Conservation (phyloP, 2,113 vertebrate genomes). For the Eurystomus gularis region DNA sequence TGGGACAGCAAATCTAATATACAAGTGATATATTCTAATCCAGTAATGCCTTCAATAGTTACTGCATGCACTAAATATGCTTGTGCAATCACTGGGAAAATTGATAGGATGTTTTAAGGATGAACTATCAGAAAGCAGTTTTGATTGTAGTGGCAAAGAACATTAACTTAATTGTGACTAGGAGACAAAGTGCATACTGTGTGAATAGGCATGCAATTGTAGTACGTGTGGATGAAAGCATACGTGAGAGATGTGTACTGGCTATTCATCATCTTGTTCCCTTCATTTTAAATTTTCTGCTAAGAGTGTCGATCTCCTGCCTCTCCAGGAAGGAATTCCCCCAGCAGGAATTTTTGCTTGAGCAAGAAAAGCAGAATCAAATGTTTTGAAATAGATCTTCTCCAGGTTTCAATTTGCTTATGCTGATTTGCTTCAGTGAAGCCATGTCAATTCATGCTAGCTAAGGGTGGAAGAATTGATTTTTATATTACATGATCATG, state of each 20-base stretch:
- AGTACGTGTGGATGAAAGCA: no score
- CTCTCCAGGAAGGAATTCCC: no score
- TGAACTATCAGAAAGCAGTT: neutral
- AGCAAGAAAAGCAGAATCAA: neutral
- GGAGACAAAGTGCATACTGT: accelerated
- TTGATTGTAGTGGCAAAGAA: neutral
- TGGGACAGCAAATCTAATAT: neutral
- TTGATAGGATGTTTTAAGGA: neutral
- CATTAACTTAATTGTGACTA: neutral
- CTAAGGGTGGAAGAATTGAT: neutral
- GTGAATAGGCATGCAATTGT: neutral
- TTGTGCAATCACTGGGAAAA: neutral
- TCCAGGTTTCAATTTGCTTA: neutral
- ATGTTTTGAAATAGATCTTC: neutral
- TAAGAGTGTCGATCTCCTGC: neutral
- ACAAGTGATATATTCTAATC: neutral
- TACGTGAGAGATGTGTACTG: neutral
- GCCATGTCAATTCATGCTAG: neutral
- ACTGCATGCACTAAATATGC: neutral
- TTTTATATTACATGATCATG: neutral
- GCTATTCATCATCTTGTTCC: neutral
- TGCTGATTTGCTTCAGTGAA: neutral
- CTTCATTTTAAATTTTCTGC: neutral
- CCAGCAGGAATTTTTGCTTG: neutral
- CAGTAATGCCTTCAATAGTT: neutral